Evolutionary conservation across 1,140 invertebrate species (phyloP).

Genomic region (Polyergus mexicanus): DNA sequence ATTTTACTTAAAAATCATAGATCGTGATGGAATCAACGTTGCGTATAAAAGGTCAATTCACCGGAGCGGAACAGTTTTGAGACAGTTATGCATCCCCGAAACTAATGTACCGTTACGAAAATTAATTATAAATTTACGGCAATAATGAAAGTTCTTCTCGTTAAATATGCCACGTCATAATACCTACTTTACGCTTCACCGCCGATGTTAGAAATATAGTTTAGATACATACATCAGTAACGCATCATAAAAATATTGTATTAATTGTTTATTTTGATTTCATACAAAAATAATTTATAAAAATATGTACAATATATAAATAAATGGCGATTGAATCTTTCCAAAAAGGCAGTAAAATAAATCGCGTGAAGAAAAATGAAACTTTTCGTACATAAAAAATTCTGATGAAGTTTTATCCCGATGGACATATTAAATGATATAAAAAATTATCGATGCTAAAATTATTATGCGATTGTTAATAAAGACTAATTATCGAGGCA

Average conservation of each 20-base stretch:
- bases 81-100: slow-evolving; percentile 59
- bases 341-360: too few relatives aligned
- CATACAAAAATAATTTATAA: background rate
- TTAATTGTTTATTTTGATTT: background rate
- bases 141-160: slow-evolving; percentile 65
- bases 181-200: slow-evolving; percentile 66
- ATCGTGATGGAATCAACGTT: background rate
- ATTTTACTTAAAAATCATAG: slow-evolving; percentile 24
- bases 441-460: background rate
- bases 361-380: too few relatives aligned
- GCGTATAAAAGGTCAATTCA: slow-evolving; percentile 45
- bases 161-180: slow-evolving; percentile 67
- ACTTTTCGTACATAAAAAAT: too few relatives aligned
- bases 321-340: too few relatives aligned
- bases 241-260: slow-evolving; percentile 1
- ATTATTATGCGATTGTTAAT: background rate
- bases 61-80: slow-evolving; percentile 64
- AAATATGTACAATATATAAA: slow-evolving; percentile 2
- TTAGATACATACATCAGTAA: background rate
- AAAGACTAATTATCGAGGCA: background rate
- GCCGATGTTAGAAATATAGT: slow-evolving; percentile 18
- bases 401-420: too few relatives aligned
- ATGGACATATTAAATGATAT: background rate
- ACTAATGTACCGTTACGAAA: slow-evolving; percentile 69
- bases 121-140: slow-evolving; percentile 73